Evolutionary conservation across 2,113 vertebrate genomes (phyloP).

Genomic region (Apteryx owenii): DNA sequence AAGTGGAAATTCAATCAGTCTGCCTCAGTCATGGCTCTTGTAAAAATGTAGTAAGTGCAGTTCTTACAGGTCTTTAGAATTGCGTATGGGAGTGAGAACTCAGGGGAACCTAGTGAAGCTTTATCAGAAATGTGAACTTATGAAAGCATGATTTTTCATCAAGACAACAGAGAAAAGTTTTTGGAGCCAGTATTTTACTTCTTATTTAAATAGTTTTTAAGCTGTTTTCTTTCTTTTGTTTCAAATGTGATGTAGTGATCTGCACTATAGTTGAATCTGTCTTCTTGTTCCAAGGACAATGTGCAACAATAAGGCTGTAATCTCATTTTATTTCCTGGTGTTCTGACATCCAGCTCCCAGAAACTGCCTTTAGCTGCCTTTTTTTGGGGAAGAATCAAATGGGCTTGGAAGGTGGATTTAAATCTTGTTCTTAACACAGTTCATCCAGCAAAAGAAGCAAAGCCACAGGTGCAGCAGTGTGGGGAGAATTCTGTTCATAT

Average conservation of each 20-base stretch:
- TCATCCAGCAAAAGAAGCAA: not conserved
- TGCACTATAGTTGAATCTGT: not conserved
- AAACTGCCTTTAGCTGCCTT: not conserved
- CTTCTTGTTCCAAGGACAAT: not conserved
- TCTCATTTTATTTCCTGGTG: not conserved
- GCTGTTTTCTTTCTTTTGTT: not conserved
- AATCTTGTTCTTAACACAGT: not conserved
- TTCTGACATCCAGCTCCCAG: not conserved
- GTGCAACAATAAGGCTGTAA: not conserved
- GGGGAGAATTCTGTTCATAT: not conserved
- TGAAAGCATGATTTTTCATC: not conserved
- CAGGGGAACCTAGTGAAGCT: not conserved
- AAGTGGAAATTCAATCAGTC: conserved; percentile 9
- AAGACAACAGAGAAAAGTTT: not conserved
- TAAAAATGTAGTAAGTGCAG: conserved; percentile 31
- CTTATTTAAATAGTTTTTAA: not conserved
- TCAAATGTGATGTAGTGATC: not conserved
- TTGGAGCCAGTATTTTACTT: not conserved
- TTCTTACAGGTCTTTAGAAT: conserved; percentile 51
- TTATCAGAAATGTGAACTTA: conserved; percentile 3
- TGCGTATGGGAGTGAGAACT: conserved; percentile 23
- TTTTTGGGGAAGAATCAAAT: not conserved
- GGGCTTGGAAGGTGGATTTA: not conserved
- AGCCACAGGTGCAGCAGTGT: not conserved
- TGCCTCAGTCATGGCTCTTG: conserved; percentile 4